These are phyloP conservation scores for Cynocephalus volans DNA, from an alignment of 2,113 vertebrate species.

Conservation along the genomic window DNA sequence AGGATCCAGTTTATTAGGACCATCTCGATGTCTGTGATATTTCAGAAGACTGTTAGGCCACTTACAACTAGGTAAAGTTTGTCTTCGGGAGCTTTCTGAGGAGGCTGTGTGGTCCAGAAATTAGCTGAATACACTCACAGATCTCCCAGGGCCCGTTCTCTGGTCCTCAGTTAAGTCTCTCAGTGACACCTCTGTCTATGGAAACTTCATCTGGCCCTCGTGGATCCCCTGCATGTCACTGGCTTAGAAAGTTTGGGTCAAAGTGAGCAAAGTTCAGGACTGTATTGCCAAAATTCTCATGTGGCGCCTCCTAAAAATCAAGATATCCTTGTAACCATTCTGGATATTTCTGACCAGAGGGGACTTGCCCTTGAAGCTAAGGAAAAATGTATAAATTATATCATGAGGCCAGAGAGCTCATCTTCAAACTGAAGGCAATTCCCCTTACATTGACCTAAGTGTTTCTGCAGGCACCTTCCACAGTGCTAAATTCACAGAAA, in stretches of 20 bases:
- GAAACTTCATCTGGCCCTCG: background rate
- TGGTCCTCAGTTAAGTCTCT: slow-evolving; percentile 94
- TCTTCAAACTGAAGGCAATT: slow-evolving; percentile 95
- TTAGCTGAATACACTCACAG: slow-evolving; percentile 95
- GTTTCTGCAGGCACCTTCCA: slow-evolving; percentile 94
- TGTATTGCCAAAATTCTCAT: slow-evolving; percentile 96
- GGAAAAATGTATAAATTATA: slow-evolving; percentile 96
- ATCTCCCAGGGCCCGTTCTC: slow-evolving; percentile 93
- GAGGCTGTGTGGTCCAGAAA: slow-evolving; percentile 95
- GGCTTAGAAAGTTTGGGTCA: slow-evolving; percentile 91
- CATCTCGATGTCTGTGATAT: slow-evolving; percentile 94
- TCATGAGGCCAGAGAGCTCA: slow-evolving; percentile 93
- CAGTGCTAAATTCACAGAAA: slow-evolving; percentile 92
- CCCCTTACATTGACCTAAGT: slow-evolving; percentile 93
- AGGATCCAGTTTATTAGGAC: slow-evolving; percentile 92
- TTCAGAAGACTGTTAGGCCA: slow-evolving; percentile 95
- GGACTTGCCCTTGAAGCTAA: slow-evolving; percentile 94
- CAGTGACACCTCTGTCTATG: slow-evolving; percentile 93
- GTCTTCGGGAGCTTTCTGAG: slow-evolving; percentile 95
- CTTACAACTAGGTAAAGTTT: slow-evolving; percentile 95
- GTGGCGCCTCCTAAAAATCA: slow-evolving; percentile 95
- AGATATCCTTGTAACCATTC: slow-evolving; percentile 93
- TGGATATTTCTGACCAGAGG: slow-evolving; percentile 96
- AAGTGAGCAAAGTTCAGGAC: slow-evolving; percentile 94
- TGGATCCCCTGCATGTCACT: background rate